Base-by-base conservation (phyloP, 2,888 invertebrate genomes). In the Mactromeris polynyma region DNA sequence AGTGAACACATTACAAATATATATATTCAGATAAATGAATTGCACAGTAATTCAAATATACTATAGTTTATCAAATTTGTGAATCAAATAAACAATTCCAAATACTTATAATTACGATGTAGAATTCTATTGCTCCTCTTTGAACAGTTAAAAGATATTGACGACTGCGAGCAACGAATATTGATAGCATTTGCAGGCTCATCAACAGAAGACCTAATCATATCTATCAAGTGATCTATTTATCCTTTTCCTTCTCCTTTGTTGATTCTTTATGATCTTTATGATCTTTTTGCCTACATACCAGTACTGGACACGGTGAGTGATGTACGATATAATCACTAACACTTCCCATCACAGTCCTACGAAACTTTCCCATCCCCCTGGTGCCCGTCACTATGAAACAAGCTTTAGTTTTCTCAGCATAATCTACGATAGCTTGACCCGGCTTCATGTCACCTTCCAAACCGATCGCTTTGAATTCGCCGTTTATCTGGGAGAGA, bases 281-380 rank as follows among this genome's bases (percentile, higher is more conserved):
- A 51, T 91, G 84, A 58, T 89, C 91, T 46, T 92, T 89, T 69
- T 93, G 90, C 42, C 93, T 83, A 73, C 91, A 90, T 33, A 94
- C 94, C 31, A 94, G 84, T 19, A 94, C 94, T 0, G 94, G 94
- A 14, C 93, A 93, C 11, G 94, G 94, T 9, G 94, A 92, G 83
- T 94, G 94, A 81, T 94, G 94, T 19, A 94, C 92, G 40, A 94
- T 93, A 86, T 93, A 94, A 83, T 94, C 94, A 83, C 94, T 94
- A 69, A 94, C 94, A 83, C 93, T 94, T 11, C 94, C 94, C 92
- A 94, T 93, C 73, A 94, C 93, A 46, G 94, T 93, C 19, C 94
- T 88, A 26, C 94, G 91, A 64, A 94, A 90, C 82, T 94, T 94
- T 4, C 94, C 93, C 92, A 93, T 92, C 7, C 94, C 94, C 26